These are phyloP conservation scores for Drosophila aff. DNA, from an alignment of 1,140 invertebrate genomes.

Conservation along the genomic window DNA sequence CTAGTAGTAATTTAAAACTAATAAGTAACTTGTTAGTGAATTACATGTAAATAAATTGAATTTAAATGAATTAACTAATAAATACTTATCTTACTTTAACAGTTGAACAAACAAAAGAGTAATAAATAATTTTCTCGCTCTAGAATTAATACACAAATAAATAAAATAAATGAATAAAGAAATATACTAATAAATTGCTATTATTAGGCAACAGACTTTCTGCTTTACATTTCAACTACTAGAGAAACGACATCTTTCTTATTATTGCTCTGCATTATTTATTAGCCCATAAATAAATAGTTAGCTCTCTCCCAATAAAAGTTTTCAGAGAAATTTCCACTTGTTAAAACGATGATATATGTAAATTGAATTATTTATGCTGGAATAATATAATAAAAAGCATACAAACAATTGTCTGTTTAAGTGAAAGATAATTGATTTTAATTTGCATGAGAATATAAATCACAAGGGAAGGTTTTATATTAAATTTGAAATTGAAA, in stretches of 20 bases:
- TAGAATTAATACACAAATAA: too few species aligned
- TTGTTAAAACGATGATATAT: neutral
- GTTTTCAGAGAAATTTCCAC: neutral
- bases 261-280: constrained; percentile 1
- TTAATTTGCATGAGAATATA: neutral
- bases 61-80: neutral
- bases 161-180: too few species aligned
- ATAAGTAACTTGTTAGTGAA: neutral
- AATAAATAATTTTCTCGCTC: too few species aligned
- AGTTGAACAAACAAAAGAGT: neutral
- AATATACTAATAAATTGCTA: too few species aligned
- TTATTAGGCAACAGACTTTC: neutral
- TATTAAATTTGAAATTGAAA: too few species aligned
- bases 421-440: constrained; percentile 3
- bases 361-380: neutral
- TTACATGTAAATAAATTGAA: neutral
- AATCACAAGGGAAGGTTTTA: neutral
- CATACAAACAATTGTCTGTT: neutral
- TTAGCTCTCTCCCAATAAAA: neutral
- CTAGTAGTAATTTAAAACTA: neutral
- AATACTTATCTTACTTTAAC: neutral
- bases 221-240: neutral
- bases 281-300: neutral
- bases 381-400: neutral
- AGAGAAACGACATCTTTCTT: too few species aligned